These are phyloP conservation scores for Vulpes ferrilata DNA, from an alignment of 2,113 vertebrate genomes.

Conservation along the genomic window DNA sequence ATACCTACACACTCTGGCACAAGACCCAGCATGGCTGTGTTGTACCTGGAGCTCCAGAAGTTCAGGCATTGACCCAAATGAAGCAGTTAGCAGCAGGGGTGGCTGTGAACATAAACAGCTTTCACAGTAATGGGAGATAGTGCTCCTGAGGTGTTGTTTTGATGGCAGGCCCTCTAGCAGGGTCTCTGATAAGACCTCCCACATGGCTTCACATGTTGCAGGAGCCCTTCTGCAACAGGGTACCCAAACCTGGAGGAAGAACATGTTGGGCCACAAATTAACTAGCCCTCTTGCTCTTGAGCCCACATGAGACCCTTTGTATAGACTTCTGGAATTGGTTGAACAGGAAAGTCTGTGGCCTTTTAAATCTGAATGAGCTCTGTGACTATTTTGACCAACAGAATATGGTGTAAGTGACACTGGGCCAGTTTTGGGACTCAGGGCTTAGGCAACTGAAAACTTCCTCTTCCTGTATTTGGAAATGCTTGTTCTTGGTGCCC, in stretches of 20 bases:
- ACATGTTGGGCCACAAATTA: background rate
- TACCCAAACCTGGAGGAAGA: background rate
- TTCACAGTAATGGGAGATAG: background rate
- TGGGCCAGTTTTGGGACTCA: background rate
- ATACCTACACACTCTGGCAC: background rate
- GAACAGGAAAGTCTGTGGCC: background rate
- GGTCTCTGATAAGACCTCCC: background rate
- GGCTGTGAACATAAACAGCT: background rate
- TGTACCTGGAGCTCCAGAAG: background rate
- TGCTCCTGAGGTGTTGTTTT: background rate
- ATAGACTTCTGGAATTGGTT: background rate
- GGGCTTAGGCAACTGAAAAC: background rate
- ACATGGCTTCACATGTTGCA: background rate
- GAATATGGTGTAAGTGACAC: background rate
- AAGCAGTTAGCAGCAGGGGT: background rate
- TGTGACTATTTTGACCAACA: background rate
- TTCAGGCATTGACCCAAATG: background rate
- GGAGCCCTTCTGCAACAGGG: background rate
- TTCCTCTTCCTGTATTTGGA: conserved; percentile 13
- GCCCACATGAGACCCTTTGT: background rate
- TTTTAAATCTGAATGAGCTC: background rate
- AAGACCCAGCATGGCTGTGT: background rate
- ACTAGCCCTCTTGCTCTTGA: background rate
- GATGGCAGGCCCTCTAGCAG: background rate
- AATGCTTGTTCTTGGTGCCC: background rate